A percentile compares a stretch with the other conserved stretches of the same genome.
Conservation (phyloP, 2,113 vertebrate genomes). For the Elachura formosa region DNA sequence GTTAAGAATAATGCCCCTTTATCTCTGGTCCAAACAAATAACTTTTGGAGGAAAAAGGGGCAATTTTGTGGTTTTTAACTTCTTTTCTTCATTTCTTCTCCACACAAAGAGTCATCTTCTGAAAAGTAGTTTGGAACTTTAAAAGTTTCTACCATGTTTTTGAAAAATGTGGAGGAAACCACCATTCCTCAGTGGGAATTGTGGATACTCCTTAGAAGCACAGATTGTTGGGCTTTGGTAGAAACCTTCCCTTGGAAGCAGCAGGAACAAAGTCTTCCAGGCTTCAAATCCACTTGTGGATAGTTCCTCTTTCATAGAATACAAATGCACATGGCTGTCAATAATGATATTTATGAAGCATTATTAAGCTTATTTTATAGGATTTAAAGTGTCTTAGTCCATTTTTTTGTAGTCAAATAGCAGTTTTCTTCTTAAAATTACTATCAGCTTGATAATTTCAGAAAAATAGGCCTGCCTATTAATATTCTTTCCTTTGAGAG, state of each 20-base stretch:
- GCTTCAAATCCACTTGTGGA: neutral
- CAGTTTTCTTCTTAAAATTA: neutral
- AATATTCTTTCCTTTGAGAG: neutral
- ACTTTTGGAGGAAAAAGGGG: neutral
- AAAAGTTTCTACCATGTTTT: neutral
- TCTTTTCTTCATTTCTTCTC: neutral
- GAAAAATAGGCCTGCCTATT: neutral
- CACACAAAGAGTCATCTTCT: neutral
- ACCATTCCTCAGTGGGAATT: neutral
- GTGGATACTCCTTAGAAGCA: neutral
- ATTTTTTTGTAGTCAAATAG: neutral
- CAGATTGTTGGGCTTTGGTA: neutral
- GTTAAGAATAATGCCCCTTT: neutral
- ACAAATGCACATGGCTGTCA: neutral
- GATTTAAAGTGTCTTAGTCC: neutral
- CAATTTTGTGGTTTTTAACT: neutral
- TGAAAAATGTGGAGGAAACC: neutral
- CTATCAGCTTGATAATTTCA: neutral
- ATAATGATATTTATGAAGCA: neutral
- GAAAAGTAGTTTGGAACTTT: neutral
- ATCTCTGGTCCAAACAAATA: neutral
- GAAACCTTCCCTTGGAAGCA: neutral
- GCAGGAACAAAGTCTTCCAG: conserved; percentile 2
- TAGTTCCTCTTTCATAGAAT: neutral
- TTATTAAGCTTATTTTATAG: conserved; percentile 7